These are phyloP conservation scores for Pachyrhynchus sulphureomaculatus DNA, from an alignment of 1,140 invertebrate species.

Conservation along the genomic window DNA sequence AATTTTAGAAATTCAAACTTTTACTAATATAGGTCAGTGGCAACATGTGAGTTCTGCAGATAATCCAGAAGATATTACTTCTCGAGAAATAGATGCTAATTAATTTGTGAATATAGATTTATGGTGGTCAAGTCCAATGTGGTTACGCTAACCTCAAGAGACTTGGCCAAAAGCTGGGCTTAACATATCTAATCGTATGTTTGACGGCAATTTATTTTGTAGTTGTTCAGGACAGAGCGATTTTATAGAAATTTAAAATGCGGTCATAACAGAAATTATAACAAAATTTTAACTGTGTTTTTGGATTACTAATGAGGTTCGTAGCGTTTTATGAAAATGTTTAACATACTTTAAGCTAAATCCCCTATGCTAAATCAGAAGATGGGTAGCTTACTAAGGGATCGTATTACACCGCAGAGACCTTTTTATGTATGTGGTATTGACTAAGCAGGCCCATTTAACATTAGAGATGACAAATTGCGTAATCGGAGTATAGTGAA, in stretches of 20 bases:
- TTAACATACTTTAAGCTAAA: constrained; percentile 22
- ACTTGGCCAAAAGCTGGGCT: no score
- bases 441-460: constrained; percentile 8
- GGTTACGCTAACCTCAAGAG: no score
- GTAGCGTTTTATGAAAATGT: constrained; percentile 7
- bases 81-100: constrained; percentile 27
- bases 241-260: not conserved
- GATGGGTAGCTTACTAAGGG: constrained; percentile 12
- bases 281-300: constrained; percentile 14
- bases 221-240: not conserved
- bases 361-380: constrained; percentile 14
- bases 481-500: no score
- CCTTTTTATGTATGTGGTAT: constrained; percentile 31
- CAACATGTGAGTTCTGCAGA: constrained; percentile 38
- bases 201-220: not conserved
- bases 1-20: constrained; percentile 36
- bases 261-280: constrained; percentile 28
- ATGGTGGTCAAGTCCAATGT: not conserved
- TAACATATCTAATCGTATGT: no score
- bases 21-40: constrained; percentile 35
- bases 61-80: constrained; percentile 46
- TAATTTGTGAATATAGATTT: no score
- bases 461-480: not conserved
- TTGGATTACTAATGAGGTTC: constrained; percentile 33
- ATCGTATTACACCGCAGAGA: constrained; percentile 5